These are phyloP conservation scores for Heterohyrax brucei DNA, from an alignment of 2,797 vertebrate genomes.

Conservation along the genomic window DNA sequence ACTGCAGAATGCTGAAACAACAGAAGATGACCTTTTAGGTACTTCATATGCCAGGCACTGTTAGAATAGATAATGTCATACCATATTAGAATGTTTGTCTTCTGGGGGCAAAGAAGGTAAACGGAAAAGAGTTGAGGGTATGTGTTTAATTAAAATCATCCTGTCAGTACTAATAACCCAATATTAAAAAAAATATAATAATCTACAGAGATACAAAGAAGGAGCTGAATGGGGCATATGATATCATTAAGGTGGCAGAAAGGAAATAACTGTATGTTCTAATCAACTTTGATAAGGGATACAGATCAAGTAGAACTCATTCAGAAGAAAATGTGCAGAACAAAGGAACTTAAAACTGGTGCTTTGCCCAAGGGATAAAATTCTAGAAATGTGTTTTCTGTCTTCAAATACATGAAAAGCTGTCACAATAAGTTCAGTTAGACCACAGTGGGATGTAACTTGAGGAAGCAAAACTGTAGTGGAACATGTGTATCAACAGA, in stretches of 20 bases:
- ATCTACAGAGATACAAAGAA: conserved; percentile 72
- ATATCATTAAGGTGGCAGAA: conserved; percentile 68
- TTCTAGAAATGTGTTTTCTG: conserved; percentile 66
- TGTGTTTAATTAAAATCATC: conserved; percentile 88
- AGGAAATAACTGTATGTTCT: conserved; percentile 49
- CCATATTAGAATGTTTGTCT: conserved; percentile 89
- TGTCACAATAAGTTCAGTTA: conserved; percentile 53
- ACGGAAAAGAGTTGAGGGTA: conserved; percentile 18
- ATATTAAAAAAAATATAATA: conserved; percentile 66
- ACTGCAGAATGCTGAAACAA: conserved; percentile 86
- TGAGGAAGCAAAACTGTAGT: conserved; percentile 19
- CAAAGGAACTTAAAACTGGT: conserved; percentile 48
- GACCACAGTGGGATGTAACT: conserved; percentile 31
- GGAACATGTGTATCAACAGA: not conserved
- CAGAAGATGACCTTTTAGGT: conserved; percentile 88
- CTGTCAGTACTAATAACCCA: conserved; percentile 84
- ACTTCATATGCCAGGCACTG: conserved; percentile 86
- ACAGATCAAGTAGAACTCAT: conserved; percentile 50
- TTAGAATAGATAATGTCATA: conserved; percentile 88
- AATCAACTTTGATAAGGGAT: conserved; percentile 60
- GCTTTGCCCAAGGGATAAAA: conserved; percentile 49
- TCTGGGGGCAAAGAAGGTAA: conserved; percentile 60
- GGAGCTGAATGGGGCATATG: conserved; percentile 69
- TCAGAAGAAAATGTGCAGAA: conserved; percentile 53
- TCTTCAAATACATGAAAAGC: conserved; percentile 59